Conservation (phyloP, 2,888 invertebrate species). For the Autographa gamma region DNA sequence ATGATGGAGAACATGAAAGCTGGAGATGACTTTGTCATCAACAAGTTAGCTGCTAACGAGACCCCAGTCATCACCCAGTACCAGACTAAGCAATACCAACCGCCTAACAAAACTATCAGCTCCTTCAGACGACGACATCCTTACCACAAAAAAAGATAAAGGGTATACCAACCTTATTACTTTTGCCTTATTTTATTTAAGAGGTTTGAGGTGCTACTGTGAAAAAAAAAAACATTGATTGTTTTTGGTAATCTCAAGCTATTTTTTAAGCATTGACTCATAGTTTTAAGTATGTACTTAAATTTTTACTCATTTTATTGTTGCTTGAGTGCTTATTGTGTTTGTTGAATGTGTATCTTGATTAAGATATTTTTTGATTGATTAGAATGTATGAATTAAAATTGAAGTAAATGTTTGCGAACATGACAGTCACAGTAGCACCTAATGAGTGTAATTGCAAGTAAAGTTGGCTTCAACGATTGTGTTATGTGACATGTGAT, state of each 20-base stretch:
- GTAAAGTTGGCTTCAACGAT: conserved; percentile 34
- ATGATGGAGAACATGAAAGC: conserved; percentile 92
- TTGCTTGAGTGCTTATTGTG: background rate
- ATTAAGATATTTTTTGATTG: background rate
- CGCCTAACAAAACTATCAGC: conserved; percentile 74
- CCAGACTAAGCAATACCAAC: conserved; percentile 87
- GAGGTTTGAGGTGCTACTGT: conserved; percentile 28
- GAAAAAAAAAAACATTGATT: conserved; percentile 20
- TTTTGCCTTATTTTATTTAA: conserved; percentile 40
- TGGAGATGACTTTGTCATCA: conserved; percentile 92
- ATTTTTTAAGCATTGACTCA: conserved; percentile 33
- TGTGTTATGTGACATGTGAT: conserved; percentile 45
- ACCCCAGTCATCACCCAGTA: conserved; percentile 92
- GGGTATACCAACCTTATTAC: background rate
- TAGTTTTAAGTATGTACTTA: conserved; percentile 3
- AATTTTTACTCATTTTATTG: conserved; percentile 7
- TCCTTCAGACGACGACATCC: conserved; percentile 83
- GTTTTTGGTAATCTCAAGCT: conserved; percentile 33
- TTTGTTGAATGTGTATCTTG: background rate
- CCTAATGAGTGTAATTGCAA: conserved; percentile 22
- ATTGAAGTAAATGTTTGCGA: background rate
- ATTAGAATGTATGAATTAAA: background rate
- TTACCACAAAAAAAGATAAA: conserved; percentile 86
- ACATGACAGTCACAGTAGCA: conserved; percentile 26
- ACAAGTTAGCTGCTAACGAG: conserved; percentile 91